These are phyloP conservation scores for Eristalis tenax DNA, from an alignment of 2,888 invertebrate genomes.

Conservation along the genomic window DNA sequence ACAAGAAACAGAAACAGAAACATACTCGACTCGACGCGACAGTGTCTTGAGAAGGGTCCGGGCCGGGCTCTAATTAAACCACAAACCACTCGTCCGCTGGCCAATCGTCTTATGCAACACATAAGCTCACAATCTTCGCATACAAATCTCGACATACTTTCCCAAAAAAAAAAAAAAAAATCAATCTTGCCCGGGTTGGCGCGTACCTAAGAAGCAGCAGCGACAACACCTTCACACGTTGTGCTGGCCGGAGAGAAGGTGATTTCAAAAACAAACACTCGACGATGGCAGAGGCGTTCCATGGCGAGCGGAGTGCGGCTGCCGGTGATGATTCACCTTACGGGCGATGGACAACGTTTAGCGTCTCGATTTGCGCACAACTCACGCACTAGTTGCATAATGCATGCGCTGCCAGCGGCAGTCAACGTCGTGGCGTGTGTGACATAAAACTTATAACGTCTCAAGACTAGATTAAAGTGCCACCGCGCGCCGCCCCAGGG, in stretches of 20 bases:
- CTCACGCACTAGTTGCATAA: constrained; percentile 50
- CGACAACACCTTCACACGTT: not conserved
- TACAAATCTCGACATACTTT: constrained; percentile 65
- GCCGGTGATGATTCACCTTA: constrained; percentile 45
- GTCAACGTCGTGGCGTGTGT: constrained; percentile 6
- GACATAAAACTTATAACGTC: constrained; percentile 32
- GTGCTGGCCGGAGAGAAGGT: constrained; percentile 1
- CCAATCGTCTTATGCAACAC: constrained; percentile 40
- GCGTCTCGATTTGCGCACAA: constrained; percentile 21
- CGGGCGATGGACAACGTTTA: constrained; percentile 24
- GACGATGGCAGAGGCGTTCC: not conserved
- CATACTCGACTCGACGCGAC: not conserved
- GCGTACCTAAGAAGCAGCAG: not conserved
- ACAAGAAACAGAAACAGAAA: not conserved
- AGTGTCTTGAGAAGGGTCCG: constrained; percentile 9
- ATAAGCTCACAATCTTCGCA: constrained; percentile 43
- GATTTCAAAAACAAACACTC: constrained; percentile 52
- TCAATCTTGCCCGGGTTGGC: constrained; percentile 26
- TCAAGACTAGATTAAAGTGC: not conserved
- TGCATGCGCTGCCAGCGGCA: not conserved
- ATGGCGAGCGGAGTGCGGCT: not conserved
- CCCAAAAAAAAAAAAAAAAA: constrained; percentile 18
- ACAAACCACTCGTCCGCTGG: not conserved
- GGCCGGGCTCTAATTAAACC: constrained; percentile 39
- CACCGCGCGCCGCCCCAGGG: constrained; percentile 11